Evolutionary conservation across 2,797 vertebrate genomes (phyloP).

Genomic region (Falco cherrug): DNA sequence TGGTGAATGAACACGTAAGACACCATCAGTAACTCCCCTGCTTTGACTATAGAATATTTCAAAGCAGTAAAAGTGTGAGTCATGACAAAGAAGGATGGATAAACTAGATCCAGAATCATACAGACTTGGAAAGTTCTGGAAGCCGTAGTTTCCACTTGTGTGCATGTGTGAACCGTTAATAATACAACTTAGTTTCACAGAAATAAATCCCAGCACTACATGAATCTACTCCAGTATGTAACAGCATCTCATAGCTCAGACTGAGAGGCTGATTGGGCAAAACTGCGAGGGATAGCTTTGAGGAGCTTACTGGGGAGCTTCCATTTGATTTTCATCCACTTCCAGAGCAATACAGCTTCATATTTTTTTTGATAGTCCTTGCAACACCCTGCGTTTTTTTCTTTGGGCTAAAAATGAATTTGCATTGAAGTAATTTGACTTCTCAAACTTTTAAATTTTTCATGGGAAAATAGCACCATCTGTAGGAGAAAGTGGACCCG

Average conservation of each 20-base stretch:
- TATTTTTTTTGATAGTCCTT: neutral
- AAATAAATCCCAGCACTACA: neutral
- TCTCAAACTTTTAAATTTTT: constrained; percentile 52
- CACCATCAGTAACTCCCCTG: neutral
- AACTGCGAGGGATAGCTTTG: neutral
- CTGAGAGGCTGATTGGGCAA: neutral
- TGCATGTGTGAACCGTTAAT: neutral
- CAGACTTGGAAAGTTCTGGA: neutral
- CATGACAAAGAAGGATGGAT: neutral
- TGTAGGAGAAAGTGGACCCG: constrained; percentile 45
- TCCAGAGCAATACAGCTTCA: neutral
- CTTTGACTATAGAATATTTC: neutral
- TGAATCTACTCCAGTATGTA: neutral
- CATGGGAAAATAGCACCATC: constrained; percentile 68
- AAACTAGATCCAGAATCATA: neutral
- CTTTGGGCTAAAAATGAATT: neutral
- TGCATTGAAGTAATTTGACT: neutral
- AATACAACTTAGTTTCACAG: neutral
- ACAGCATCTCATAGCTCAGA: neutral
- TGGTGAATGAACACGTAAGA: neutral
- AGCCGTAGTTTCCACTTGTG: neutral
- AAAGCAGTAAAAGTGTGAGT: neutral
- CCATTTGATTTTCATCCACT: neutral
- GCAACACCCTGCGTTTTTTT: neutral
- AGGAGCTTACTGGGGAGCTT: neutral